phyloP scores from a whole-genome alignment of 2,113 vertebrate species.

The Hiodon alosoides region DNA sequence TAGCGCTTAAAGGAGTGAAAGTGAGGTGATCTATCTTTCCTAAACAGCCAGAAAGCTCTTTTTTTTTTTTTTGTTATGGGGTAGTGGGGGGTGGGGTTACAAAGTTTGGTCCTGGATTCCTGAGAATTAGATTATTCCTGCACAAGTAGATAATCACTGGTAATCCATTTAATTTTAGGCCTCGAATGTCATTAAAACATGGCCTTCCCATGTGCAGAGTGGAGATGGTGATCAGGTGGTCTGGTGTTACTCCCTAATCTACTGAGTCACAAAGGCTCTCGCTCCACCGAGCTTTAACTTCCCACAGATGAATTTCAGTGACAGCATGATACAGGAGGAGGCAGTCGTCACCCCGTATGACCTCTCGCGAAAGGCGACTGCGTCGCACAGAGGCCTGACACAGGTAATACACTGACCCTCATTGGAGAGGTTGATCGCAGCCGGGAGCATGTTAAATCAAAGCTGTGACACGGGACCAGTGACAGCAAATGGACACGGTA shows the following conservation, averaged over 20 bases:
- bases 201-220: not conserved
- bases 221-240: not conserved
- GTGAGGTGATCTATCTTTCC: too few species aligned
- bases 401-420: too few species aligned
- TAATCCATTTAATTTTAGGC: too few species aligned
- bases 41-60: too few species aligned
- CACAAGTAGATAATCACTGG: not conserved
- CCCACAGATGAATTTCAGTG: constrained; percentile 30
- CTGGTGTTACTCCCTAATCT: not conserved
- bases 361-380: not conserved
- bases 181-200: not conserved
- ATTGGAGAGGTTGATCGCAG: too few species aligned
- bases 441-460: too few species aligned
- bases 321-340: constrained; percentile 16
- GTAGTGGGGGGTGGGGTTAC: too few species aligned
- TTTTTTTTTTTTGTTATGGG: too few species aligned
- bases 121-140: not conserved
- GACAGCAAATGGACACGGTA: too few species aligned
- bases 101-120: not conserved
- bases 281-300: constrained; percentile 22
- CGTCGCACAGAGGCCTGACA: too few species aligned
- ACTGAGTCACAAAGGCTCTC: not conserved
- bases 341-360: constrained; percentile 2
- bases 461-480: too few species aligned
- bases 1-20: too few species aligned